Evolutionary conservation across 2,113 vertebrate genomes (phyloP).

Genomic region (Eudyptes chrysolophus): DNA sequence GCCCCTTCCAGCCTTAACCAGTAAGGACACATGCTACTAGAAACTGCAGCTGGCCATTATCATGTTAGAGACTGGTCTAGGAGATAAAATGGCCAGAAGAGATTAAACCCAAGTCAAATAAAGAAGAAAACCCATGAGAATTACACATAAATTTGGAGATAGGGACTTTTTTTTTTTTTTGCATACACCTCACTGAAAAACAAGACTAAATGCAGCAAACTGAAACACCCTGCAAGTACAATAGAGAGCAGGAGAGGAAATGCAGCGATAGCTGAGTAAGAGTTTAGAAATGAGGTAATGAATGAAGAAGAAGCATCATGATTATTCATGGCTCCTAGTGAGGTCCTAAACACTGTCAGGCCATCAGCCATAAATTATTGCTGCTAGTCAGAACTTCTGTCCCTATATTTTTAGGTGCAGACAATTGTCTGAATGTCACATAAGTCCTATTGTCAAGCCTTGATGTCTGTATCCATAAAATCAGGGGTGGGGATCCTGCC

Average conservation of each 20-base stretch:
- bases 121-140: background rate
- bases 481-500: background rate
- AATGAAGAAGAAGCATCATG: background rate
- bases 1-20: background rate
- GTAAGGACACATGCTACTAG: background rate
- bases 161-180: background rate
- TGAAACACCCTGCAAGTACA: background rate
- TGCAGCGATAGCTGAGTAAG: background rate
- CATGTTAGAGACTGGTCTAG: background rate
- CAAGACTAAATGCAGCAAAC: background rate
- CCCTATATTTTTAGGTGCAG: background rate
- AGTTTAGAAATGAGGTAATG: background rate
- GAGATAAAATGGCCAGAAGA: background rate
- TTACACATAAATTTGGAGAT: background rate
- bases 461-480: slow-evolving; percentile 71
- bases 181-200: background rate
- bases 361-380: background rate
- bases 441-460: slow-evolving; percentile 53
- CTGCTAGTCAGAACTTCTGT: background rate
- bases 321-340: background rate
- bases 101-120: background rate
- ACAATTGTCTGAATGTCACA: slow-evolving; percentile 60
- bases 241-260: background rate
- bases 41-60: background rate
- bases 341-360: background rate